Evolutionary conservation across 2,888 invertebrate species (phyloP).

Genomic region (Volucella inanis): DNA sequence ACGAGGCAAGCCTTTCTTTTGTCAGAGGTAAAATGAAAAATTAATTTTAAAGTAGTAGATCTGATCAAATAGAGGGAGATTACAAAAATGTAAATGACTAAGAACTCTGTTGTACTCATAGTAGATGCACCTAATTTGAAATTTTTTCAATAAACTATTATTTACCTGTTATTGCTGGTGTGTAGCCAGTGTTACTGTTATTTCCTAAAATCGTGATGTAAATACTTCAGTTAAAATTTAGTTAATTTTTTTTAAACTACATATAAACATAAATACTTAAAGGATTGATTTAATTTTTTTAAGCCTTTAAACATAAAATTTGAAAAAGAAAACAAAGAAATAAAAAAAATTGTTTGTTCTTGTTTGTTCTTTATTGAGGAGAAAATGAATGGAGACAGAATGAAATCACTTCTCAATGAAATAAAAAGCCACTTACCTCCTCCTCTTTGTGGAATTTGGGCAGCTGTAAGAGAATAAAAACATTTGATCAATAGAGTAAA

Average conservation of each 20-base stretch:
- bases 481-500: background rate
- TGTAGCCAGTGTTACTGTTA: slow-evolving; percentile 62
- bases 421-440: slow-evolving; percentile 88
- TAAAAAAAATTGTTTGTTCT: slow-evolving; percentile 7
- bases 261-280: background rate
- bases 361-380: background rate
- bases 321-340: background rate
- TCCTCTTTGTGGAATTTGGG: slow-evolving; percentile 94
- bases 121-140: background rate
- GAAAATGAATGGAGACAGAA: slow-evolving; percentile 11
- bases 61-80: slow-evolving; percentile 42
- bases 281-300: background rate
- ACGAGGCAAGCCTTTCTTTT: background rate
- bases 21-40: background rate
- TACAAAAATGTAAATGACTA: background rate
- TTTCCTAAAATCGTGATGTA: slow-evolving; percentile 54
- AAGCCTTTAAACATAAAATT: background rate
- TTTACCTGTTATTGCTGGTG: slow-evolving; percentile 68
- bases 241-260: background rate
- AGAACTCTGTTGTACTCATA: background rate
- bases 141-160: slow-evolving; percentile 8
- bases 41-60: background rate
- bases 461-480: slow-evolving; percentile 89
- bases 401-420: slow-evolving; percentile 26
- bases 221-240: slow-evolving; percentile 14